A percentile compares a stretch with the other conserved stretches of the same genome.
phyloP scores from a whole-genome alignment of 2,797 vertebrate species.

The Melanitta fusca region DNA sequence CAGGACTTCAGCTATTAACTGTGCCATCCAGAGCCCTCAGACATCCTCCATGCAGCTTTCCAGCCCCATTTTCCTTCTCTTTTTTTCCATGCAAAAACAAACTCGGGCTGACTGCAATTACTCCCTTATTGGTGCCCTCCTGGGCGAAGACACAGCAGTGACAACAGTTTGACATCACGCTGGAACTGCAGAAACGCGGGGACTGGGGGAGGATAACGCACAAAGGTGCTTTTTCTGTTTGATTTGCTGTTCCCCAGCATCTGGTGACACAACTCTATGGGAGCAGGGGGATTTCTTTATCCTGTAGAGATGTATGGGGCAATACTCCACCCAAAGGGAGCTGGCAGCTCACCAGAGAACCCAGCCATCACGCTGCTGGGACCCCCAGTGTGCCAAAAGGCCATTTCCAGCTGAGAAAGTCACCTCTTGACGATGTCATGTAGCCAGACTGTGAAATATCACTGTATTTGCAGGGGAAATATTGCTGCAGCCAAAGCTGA shows the following conservation, averaged over 20 bases:
- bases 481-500: neutral
- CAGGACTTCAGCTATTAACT: neutral
- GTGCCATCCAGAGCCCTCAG: neutral
- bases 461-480: neutral
- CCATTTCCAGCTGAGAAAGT: neutral
- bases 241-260: rapidly evolving
- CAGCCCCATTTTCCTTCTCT: neutral
- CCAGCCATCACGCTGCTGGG: too few relatives aligned
- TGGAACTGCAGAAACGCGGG: neutral
- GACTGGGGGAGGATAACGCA: neutral
- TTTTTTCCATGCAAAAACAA: neutral
- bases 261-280: neutral
- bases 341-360: neutral
- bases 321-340: neutral
- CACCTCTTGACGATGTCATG: neutral
- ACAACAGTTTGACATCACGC: rapidly evolving
- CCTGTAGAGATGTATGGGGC: neutral
- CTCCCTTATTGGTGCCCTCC: neutral
- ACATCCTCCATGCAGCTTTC: neutral
- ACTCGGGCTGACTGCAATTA: neutral
- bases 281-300: neutral
- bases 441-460: neutral
- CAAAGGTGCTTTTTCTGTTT: neutral
- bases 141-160: neutral
- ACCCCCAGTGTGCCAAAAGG: neutral